Conservation (phyloP, 2,888 invertebrate species). For the Ommatoiulus sabulosus region DNA sequence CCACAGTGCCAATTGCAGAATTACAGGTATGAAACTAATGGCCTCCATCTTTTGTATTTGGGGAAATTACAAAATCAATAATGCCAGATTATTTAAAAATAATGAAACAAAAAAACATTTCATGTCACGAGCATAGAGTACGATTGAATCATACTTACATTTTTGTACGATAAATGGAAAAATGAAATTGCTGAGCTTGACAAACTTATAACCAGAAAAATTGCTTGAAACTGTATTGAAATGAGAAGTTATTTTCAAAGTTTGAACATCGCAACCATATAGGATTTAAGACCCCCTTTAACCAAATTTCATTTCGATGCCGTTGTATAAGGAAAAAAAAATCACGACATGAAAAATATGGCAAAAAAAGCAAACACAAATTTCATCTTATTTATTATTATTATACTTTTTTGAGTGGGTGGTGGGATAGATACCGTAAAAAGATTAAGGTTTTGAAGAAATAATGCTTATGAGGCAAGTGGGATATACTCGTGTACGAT, state of each 20-base stretch:
- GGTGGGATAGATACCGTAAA: neutral
- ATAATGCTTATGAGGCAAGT: conserved; percentile 30
- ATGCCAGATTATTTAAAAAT: too few species aligned
- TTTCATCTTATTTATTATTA: neutral
- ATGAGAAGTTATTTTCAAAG: neutral
- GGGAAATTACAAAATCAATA: too few species aligned
- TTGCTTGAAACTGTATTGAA: too few species aligned
- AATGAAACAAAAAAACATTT: too few species aligned
- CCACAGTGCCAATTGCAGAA: too few species aligned
- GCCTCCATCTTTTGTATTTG: too few species aligned
- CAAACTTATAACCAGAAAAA: too few species aligned
- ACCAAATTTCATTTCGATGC: neutral
- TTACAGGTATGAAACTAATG: too few species aligned
- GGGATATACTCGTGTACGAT: conserved; percentile 21
- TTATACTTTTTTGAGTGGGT: neutral
- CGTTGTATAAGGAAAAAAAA: neutral
- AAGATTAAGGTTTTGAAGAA: conserved; percentile 17
- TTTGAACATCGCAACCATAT: neutral
- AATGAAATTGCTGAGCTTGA: too few species aligned
- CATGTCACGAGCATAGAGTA: too few species aligned
- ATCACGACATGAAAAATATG: neutral
- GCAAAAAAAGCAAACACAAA: neutral
- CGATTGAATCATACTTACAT: too few species aligned
- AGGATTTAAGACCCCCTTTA: neutral
- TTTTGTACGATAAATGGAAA: too few species aligned